Percentiles rank a stretch among this genome's conserved stretches.
phyloP scores from a whole-genome alignment of 2,888 invertebrate species.

The Malachius bipustulatus region DNA sequence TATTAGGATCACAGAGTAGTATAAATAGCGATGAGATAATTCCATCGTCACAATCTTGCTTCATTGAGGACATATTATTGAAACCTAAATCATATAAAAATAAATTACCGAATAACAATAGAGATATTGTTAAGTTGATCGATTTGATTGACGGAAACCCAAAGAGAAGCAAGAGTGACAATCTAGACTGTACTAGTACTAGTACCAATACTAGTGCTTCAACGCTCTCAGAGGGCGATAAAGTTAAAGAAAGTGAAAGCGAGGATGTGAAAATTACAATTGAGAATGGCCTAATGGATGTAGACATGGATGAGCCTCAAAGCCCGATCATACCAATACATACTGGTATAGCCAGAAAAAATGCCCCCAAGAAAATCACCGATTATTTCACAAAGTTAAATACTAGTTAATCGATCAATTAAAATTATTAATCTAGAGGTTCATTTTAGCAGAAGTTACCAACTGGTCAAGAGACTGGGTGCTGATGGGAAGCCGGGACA shows the following conservation, averaged over 20 bases:
- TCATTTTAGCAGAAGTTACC: too few relatives aligned
- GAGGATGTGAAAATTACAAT: not conserved
- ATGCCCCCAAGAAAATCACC: slow-evolving; percentile 8
- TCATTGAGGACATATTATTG: slow-evolving; percentile 7
- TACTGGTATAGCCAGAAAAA: not conserved
- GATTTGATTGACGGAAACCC: slow-evolving; percentile 26
- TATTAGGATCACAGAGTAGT: not conserved
- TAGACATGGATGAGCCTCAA: not conserved
- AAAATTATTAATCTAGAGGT: too few relatives aligned
- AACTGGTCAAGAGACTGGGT: too few relatives aligned
- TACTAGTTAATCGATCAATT: slow-evolving; percentile 8
- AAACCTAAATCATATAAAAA: slow-evolving; percentile 14
- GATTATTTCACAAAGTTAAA: slow-evolving; percentile 11
- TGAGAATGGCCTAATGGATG: not conserved
- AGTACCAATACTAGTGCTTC: slow-evolving; percentile 12
- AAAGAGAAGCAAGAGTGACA: slow-evolving; percentile 13
- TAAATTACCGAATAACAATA: slow-evolving; percentile 21
- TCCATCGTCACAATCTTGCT: slow-evolving; percentile 17
- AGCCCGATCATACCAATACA: not conserved
- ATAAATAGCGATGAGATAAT: slow-evolving; percentile 20
- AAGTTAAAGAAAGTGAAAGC: slow-evolving; percentile 13
- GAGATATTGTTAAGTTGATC: slow-evolving; percentile 22
- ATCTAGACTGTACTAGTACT: slow-evolving; percentile 9
- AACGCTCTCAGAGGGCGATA: slow-evolving; percentile 21
- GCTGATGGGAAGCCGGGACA: too few relatives aligned